Base-by-base conservation (phyloP, 2,113 vertebrate species). In the Lepisosteus osseus region DNA sequence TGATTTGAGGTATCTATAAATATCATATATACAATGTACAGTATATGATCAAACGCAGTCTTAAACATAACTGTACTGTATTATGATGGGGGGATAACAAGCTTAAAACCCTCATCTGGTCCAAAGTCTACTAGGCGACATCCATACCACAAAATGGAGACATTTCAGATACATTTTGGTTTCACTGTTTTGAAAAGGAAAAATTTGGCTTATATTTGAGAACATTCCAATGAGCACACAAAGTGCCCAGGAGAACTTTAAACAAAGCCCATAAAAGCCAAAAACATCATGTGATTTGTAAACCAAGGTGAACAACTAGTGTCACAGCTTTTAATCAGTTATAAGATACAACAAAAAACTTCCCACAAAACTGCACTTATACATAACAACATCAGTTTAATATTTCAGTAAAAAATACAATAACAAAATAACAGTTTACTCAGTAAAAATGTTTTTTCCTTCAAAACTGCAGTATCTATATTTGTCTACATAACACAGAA, bases 301-400 rank as follows among this genome's bases (percentile, higher is more conserved):
- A 73, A 78, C 56, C 74, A 78, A 77, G 67, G 67, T 68, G 65
- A 77, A 63, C 75, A n/a, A 29, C 71, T 77, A 68, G 76, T 81
- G 83, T 85, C 82, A 83, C 61, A 40, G 61, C 74, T 76, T 76
- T 75, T 78, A 78, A 83, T 77, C 79, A 78, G 79, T 86, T 76
- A 77, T 78, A 76, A 71, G 70, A 79, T 75, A 76, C 72, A 67
- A 72, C 71, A 64, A 29, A 29, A 29, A 74, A 55, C 51, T 68
- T 43, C 62, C 61, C 68, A 68, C 61, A 55, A 61, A 54, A 42
- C 55, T 55, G 63, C 11, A 42, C 61, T 55, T 44, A 57, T 54
- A 42, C 61, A 72, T 76, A 82, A 77, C 68, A 81, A 73, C 14
- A 13, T 72, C 80, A 76, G 66, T 44, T 4, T 13, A 2, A 51